Evolutionary conservation across 2,888 invertebrate species (phyloP).

Genomic region (Leptinotarsa rubiginosa): DNA sequence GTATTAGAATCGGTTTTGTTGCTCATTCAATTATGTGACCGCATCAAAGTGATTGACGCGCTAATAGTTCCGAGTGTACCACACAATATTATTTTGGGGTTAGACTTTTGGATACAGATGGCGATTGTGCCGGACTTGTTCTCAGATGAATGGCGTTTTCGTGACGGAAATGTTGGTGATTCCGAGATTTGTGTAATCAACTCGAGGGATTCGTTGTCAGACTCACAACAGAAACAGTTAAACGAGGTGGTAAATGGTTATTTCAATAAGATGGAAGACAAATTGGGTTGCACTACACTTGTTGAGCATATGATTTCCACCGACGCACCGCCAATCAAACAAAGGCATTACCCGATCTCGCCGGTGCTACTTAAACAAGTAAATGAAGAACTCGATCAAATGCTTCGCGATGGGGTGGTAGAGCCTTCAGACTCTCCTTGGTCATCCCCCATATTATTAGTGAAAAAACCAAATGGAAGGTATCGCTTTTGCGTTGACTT

Average conservation of each 20-base stretch:
- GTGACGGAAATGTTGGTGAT: background rate
- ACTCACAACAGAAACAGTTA: constrained; percentile 5
- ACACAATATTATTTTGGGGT: constrained; percentile 32
- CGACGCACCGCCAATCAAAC: constrained; percentile 40
- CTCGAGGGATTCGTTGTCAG: constrained; percentile 17
- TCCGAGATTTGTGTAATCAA: constrained; percentile 13
- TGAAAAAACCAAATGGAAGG: constrained; percentile 54
- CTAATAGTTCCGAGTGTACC: constrained; percentile 33
- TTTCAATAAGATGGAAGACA: constrained; percentile 20
- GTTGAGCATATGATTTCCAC: too few relatives aligned
- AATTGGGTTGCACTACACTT: constrained; percentile 31
- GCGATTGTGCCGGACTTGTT: constrained; percentile 34
- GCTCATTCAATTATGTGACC: constrained; percentile 25
- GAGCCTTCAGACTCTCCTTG: constrained; percentile 54
- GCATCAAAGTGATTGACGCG: constrained; percentile 27
- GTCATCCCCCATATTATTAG: constrained; percentile 50
- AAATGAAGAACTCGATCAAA: constrained; percentile 43
- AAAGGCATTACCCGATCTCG: constrained; percentile 40
- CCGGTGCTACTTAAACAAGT: constrained; percentile 32
- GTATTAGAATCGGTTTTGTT: constrained; percentile 27
- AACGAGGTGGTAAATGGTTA: constrained; percentile 35
- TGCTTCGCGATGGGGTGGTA: constrained; percentile 49
- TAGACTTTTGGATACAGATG: constrained; percentile 34
- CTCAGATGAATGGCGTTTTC: constrained; percentile 27
- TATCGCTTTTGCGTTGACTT: constrained; percentile 52